phyloP scores from a whole-genome alignment of 1,140 invertebrate species.

The Octopus sinensis region DNA sequence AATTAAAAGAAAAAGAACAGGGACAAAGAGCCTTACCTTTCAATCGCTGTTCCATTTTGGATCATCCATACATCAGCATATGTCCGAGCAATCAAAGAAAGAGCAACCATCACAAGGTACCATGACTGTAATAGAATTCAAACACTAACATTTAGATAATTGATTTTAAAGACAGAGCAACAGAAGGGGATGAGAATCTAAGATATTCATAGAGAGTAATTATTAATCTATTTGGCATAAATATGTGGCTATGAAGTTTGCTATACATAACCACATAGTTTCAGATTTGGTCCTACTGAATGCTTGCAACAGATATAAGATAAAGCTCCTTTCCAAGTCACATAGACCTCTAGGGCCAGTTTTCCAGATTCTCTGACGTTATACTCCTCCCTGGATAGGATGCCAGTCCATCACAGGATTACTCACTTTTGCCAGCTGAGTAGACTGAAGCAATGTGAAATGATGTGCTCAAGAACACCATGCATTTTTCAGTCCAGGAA shows the following conservation, averaged over 20 bases:
- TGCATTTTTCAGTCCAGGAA: no score
- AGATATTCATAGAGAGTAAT: not conserved
- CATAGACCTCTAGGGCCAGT: no score
- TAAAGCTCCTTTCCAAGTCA: no score
- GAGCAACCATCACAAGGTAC: constrained; percentile 77
- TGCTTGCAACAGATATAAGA: no score
- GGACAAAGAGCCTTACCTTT: constrained; percentile 67
- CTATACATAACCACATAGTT: not conserved
- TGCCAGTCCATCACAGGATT: no score
- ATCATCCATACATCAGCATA: constrained; percentile 97
- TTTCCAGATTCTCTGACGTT: no score
- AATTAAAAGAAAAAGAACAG: not conserved
- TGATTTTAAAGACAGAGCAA: not conserved
- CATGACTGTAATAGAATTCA: constrained; percentile 63
- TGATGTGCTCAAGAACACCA: no score
- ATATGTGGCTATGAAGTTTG: not conserved
- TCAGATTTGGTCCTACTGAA: not conserved
- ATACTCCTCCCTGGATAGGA: no score
- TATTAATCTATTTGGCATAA: not conserved
- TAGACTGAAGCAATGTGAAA: no score
- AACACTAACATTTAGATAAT: constrained; percentile 1
- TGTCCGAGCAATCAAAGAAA: constrained; percentile 79
- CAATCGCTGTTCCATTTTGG: constrained; percentile 85
- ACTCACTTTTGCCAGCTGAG: no score
- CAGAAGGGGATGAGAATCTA: not conserved